Evolutionary conservation across 2,113 vertebrate genomes (phyloP), one percentile per base, ranked within the genome.

Genomic region (Marcusenius ussheri): DNA sequence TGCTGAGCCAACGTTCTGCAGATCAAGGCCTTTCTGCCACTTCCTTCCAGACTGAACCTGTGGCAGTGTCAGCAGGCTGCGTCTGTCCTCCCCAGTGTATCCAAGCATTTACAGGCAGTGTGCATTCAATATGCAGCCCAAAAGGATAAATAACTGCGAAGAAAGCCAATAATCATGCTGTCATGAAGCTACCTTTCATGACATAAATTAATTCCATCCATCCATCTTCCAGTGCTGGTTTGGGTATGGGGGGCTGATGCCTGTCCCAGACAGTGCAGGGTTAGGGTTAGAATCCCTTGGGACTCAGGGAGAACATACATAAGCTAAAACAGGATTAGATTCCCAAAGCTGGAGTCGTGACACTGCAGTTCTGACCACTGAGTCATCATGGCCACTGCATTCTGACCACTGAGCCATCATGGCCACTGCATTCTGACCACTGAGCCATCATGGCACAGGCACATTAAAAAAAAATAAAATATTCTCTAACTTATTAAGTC

Each of bases 21-120:
- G 11, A 17, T 35, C 47, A 83, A 49, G 39, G 91, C 83, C 62
- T 89, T 88, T 89, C 88, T 90, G 66, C 47, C 66, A 89, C 88
- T 77, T 86, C 53, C 46, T 89, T 77, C 51, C 86, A 90, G 89
- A 89, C 89, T 66, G 89, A 88, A 56, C 47, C 45, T 89, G 27
- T 46, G 51, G 47, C 89, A 90, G 58, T 87, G 70, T 89, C 50
- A 83, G 24, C 70, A 77, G 31, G 70, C 5, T 39, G 35, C 0
- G 0, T 5, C 35, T 1, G 70, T 13, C n/a, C 24, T 21, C 21
- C 27, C 11, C 10, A 70, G 66, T 77, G 3, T 77, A 7, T 77
- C 35, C 31, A 39, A 39, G 39, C 15, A 17, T 77, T 77, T 77
- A 39, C 35, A 70, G 3, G 11, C 31, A 39, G 70, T 13, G 31